Base-by-base conservation (phyloP, 2,888 invertebrate species). In the Anarsia innoxiella region DNA sequence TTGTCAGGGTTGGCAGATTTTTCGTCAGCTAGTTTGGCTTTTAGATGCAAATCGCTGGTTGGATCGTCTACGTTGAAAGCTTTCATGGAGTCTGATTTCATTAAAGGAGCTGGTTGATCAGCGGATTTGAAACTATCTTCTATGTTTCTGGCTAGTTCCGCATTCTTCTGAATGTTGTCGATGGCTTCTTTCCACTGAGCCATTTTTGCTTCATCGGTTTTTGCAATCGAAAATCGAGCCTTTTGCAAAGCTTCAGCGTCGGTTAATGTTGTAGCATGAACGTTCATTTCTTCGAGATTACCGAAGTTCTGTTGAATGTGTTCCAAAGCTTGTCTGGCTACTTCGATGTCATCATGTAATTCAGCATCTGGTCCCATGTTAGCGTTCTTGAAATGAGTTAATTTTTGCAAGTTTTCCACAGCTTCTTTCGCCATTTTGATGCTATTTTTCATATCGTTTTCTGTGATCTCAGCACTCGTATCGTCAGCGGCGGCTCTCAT, bases 351-450 rank as follows among this genome's bases (percentile, higher is more conserved):
- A 44, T 72, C 56, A 37, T 74, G 74, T 33, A 79, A 46, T 35
- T 67, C 62, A 11, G 44, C 48, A 39, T 77, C 69, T 8, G 66
- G 32, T 30, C 61, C 58, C 8, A 53, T 39, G 11, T 51, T 38
- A 13, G 50, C 49, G 10, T 66, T 55, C 33, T 59, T 54, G 47
- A 54, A 55, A 32, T 52, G 42, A 2, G 45, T 36, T 16, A 28
- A 39, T 45, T 57, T 60, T 33, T 79, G 73, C 14, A 83, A 50
- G 37, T 63, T 67, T 46, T 80, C 72, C n/a, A 82, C 69, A 1
- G 79, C 80, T 59, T 73, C 72, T 44, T 74, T 78, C 10, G 79
- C 82, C 57, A 72, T 63, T 39, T 62, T 61, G 36, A 82, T 68
- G 40, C 66, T 80, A n/a, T 66, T 58, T 46, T 75, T 67, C 53